Conservation (phyloP, 2,113 vertebrate genomes). For the Felis chaus region DNA sequence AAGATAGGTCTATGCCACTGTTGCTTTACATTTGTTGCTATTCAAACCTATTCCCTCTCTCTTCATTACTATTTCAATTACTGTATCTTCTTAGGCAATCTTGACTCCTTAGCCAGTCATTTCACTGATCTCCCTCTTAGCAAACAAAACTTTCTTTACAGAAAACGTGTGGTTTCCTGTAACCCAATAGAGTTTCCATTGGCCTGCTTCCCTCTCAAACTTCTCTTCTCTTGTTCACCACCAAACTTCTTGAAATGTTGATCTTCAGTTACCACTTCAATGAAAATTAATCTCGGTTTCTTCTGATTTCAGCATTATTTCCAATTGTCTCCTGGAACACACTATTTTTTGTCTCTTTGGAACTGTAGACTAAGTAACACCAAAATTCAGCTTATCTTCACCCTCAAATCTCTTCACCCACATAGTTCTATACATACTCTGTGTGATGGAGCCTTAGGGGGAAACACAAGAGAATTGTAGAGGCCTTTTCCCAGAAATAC, state of each 20-base stretch:
- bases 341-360: not conserved
- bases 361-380: not conserved
- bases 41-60: not conserved
- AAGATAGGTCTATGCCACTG: not conserved
- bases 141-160: not conserved
- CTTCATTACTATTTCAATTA: not conserved
- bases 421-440: not conserved
- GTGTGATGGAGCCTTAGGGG: not conserved
- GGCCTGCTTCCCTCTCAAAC: not conserved
- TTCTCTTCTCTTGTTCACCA: not conserved
- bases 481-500: not conserved
- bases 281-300: not conserved
- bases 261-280: not conserved
- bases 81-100: not conserved
- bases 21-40: not conserved
- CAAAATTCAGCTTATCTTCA: not conserved
- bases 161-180: not conserved
- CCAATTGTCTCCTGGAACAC: not conserved
- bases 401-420: not conserved
- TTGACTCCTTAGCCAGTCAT: not conserved
- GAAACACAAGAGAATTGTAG: not conserved
- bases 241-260: not conserved
- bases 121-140: not conserved
- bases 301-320: not conserved
- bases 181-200: not conserved